phyloP scores from a whole-genome alignment of 2,888 invertebrate species.

The Fragum whitleyi region DNA sequence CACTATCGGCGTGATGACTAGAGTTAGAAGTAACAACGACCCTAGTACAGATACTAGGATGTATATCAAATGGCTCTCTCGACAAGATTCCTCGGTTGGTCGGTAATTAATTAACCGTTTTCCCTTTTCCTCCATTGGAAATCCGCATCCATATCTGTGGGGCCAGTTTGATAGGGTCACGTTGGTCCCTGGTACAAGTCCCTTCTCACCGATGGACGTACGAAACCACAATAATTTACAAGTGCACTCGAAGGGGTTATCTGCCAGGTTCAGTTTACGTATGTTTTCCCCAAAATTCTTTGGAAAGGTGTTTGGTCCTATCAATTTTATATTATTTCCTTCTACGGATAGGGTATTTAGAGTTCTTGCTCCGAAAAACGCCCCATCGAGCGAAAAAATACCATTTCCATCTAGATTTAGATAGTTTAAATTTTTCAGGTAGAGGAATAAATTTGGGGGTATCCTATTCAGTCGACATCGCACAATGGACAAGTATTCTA shows the following conservation, averaged over 20 bases:
- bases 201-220: constrained; percentile 29
- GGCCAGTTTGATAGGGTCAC: constrained; percentile 34
- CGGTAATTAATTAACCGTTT: constrained; percentile 14
- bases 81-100: constrained; percentile 33
- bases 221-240: constrained; percentile 56
- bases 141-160: constrained; percentile 19
- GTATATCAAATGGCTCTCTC: background rate
- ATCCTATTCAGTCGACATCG: background rate
- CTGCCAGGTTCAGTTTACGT: constrained; percentile 15
- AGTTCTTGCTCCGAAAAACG: background rate
- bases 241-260: constrained; percentile 53
- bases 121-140: background rate
- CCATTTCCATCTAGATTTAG: constrained; percentile 34
- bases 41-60: background rate
- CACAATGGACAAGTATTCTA: constrained; percentile 23
- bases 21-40: background rate
- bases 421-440: constrained; percentile 13
- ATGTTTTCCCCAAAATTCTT: constrained; percentile 5
- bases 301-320: constrained; percentile 16
- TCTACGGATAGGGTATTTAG: background rate
- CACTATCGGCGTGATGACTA: background rate
- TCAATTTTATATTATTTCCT: constrained; percentile 17
- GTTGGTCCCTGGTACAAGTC: constrained; percentile 12
- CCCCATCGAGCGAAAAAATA: background rate
- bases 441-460: constrained; percentile 2